Evolutionary conservation across 2,797 vertebrate species (phyloP).

Genomic region (Adelosebastes latens): DNA sequence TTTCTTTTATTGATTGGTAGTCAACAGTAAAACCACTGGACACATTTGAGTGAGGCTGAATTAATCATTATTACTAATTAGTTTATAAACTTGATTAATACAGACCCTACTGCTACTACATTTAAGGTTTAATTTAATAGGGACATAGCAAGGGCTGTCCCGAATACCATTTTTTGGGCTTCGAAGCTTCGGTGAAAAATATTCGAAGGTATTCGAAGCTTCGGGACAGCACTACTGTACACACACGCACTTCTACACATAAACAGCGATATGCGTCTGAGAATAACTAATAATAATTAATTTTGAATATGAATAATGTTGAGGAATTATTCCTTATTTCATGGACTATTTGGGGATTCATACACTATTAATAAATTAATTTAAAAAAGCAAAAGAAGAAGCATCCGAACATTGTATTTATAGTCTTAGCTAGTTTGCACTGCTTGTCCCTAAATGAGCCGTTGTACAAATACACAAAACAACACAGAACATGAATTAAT

Average conservation of each 20-base stretch:
- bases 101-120: background rate
- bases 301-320: too few relatives aligned
- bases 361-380: too few relatives aligned
- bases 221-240: too few relatives aligned
- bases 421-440: background rate
- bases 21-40: background rate
- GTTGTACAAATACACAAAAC: background rate
- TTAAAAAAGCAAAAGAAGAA: accelerated
- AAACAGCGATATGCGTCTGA: too few relatives aligned
- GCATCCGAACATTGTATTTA: background rate
- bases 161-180: too few relatives aligned
- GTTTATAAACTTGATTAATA: background rate
- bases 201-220: too few relatives aligned
- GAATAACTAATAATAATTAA: too few relatives aligned
- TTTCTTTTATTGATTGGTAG: background rate
- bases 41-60: background rate
- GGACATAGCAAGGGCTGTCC: background rate
- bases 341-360: too few relatives aligned
- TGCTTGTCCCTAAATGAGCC: background rate
- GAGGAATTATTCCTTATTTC: too few relatives aligned
- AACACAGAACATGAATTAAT: background rate
- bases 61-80: background rate
- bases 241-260: too few relatives aligned
- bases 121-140: background rate
- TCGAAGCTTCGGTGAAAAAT: too few relatives aligned